Base-by-base conservation (phyloP, 2,888 invertebrate genomes). In the Yponomeuta sedellus region DNA sequence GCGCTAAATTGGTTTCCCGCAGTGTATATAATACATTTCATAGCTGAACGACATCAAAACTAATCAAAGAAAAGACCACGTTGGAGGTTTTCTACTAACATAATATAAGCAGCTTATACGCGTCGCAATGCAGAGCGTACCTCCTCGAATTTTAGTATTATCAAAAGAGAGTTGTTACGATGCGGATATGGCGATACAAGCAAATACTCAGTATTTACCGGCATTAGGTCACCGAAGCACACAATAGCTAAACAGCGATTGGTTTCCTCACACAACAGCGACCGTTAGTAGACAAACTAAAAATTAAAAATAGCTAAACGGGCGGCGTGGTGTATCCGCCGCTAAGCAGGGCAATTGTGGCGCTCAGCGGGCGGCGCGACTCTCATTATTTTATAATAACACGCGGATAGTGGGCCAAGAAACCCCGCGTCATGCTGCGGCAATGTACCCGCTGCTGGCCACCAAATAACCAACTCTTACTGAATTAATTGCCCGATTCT, bases 351-450 rank as follows among this genome's bases (percentile, higher is more conserved):
- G 81, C 90, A 88, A 90, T 91, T 91, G 91, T 91, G 77, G 83
- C 71, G 74, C 91, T 72, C 91, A 89, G 91, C 91, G 87, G 91
- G 90, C 84, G 89, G 88, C 79, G 78, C 79, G 79, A 75, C 85
- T 88, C 87, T 90, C 90, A 91, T 91, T 91, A 91, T 90, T 88
- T 89, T 90, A 89, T 90, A 89, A 90, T 91, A 91, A 89, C 88
- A 80, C 81, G 44, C 44, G 77, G 79, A 80, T 81, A 82, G 83
- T 84, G 85, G 85, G 83, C 80, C 83, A 73, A 66, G 69, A 89
- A 86, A 77, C 77, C 74, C 77, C 79, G 73, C 79, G 89, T 91
- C 90, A 90, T 90, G 86, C 82, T 83, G 80, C 80, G 79, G 75
- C 75, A 73, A 67, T 69, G 74, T 67, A 74, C 74, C 74, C 75